Evolutionary conservation across 2,888 invertebrate genomes (phyloP), one percentile per base, ranked within the genome.

Genomic region (Drosophila stalkeri): DNA sequence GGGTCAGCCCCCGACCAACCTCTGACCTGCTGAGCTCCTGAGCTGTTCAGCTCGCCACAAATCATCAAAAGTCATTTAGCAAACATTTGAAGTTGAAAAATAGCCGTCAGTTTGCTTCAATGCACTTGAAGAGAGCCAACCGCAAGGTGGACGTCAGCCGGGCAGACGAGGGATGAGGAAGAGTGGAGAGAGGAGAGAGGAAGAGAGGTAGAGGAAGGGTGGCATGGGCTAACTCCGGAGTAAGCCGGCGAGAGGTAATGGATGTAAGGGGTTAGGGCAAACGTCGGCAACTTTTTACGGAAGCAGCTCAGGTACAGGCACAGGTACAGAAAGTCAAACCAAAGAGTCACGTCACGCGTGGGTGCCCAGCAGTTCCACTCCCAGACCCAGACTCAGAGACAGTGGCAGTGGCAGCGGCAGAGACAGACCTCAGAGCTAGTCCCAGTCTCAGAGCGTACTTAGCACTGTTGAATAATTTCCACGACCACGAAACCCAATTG

Each of bases 71-170:
- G 91, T 91, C 91, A 87, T 91, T 87, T 87, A 91, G 90, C 89
- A 87, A 91, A 88, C 90, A 90, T 91, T 86, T 84, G 82, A 86
- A 86, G 91, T 89, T 91, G 90, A 91, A 91, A 91, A 91, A 91
- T 91, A 91, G 87, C 90, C 90, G 89, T 88, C 82, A 91, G 87
- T 77, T 89, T 89, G 83, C 80, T 83, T 89, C 86, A 91, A 91
- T 88, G 87, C 91, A 86, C 89, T 88, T 88, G 88, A 90, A 80
- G 88, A 90, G 80, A 64, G 72, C 62, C 81, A 73, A 89, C 89
- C 83, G 89, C 89, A 86, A 77, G 57, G 57, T 64, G 63, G 71
- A 62, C 70, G 57, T 27, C 63, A 56, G 61, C 31, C 54, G 51
- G 23, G 14, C 27, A n/a, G 47, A 41, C 31, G 18, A n/a, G 63